Base-by-base conservation (phyloP, 1,140 invertebrate species). In the Zaprionus nigranus region DNA sequence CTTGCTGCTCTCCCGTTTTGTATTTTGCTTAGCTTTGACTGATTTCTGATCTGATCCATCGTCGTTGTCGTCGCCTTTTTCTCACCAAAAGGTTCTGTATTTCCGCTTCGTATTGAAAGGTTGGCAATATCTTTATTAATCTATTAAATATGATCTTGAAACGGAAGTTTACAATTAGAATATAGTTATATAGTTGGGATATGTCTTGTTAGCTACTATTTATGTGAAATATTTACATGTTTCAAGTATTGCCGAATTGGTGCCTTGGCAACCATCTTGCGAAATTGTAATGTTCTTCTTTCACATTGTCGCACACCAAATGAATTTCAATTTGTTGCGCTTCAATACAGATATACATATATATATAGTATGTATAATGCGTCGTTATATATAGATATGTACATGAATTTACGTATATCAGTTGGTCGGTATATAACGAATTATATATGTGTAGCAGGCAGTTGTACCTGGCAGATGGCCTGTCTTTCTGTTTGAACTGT, bases 321-420 rank as follows among this genome's bases (percentile, higher is more conserved):
- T 86, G 79, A 85, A 85, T 85, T 86, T 82, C 67, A 83, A 82
- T 82, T 85, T 71, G 13, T 62, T 75, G 36, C 72, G 66, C 51
- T 65, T 61, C 43, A 61, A 24, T 83, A 72, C 5, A 20, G 51
- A 26, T 40, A 34, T 28, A n/a, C n/a, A 22, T 20, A 22, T 63
- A 17, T 28, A 64, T 64, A 43, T 43, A n/a, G 11, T 51, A 12
- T 38, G n/a, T 34, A 13, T 34, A 49, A 13, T 17, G n/a, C 30
- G 9, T 34, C 9, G 30, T 34, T 34, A 17, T 34, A 61, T 20
- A 20, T 49, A 61, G 15, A 63, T 22, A 28, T 43, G 26, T 56
- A 20, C 24, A 40, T 26, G 9, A 20, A 38, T 13, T 40, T 40
- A 40, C 15, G 12, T 24, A 51, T 51, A 51, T 24, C 17, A 46